phyloP scores from a whole-genome alignment of 1,140 invertebrate species.

The Phocides pigmalion region DNA sequence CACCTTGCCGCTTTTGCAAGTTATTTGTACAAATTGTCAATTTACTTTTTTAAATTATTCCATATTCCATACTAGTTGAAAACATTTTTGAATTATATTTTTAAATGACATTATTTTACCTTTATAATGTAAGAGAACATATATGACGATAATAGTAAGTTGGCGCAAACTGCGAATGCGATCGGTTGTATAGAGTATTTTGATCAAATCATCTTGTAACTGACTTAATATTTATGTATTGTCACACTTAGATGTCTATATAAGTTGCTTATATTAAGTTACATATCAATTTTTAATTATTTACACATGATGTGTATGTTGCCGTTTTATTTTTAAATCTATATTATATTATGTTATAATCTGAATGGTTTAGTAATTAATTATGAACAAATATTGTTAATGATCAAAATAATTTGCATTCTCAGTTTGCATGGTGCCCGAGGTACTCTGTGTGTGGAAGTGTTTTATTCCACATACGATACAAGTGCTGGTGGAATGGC shows the following conservation, averaged over 20 bases:
- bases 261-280: background rate
- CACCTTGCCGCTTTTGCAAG: constrained; percentile 39
- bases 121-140: constrained; percentile 11
- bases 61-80: constrained; percentile 4
- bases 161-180: constrained; percentile 14
- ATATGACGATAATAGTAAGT: constrained; percentile 1
- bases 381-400: constrained; percentile 1
- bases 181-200: background rate
- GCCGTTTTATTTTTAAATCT: no score
- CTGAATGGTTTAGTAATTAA: no score
- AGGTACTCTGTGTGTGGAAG: background rate
- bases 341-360: no score
- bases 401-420: constrained; percentile 8
- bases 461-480: no score
- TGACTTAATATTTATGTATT: background rate
- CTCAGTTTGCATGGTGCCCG: constrained; percentile 12
- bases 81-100: constrained; percentile 23
- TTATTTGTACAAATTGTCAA: constrained; percentile 24
- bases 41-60: constrained; percentile 27
- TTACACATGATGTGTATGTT: no score
- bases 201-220: background rate
- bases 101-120: constrained; percentile 16
- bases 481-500: constrained; percentile 44
- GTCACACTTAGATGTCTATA: no score
- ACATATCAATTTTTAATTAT: background rate